phyloP scores from a whole-genome alignment of 2,113 vertebrate genomes.

The Ursus arctos region DNA sequence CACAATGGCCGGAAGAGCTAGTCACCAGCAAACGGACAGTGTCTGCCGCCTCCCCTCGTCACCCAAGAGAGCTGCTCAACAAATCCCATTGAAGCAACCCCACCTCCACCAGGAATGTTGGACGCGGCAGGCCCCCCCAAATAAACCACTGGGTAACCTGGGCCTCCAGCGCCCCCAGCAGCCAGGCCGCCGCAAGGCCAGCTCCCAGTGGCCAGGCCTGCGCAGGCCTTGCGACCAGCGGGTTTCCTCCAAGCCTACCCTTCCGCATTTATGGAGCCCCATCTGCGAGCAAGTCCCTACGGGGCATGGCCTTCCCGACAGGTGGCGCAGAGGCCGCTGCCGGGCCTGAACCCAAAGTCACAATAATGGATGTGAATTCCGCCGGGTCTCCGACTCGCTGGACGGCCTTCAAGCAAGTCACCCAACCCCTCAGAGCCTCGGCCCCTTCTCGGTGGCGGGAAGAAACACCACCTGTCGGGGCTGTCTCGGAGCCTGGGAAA shows the following conservation, averaged over 20 bases:
- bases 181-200: background rate
- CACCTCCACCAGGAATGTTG: background rate
- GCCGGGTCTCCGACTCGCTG: background rate
- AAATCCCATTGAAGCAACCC: background rate
- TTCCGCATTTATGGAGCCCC: background rate
- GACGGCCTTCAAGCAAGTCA: background rate
- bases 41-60: background rate
- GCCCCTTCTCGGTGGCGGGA: background rate
- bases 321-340: background rate
- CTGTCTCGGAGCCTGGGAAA: background rate
- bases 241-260: background rate
- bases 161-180: constrained; percentile 66
- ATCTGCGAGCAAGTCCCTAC: background rate
- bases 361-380: background rate
- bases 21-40: background rate
- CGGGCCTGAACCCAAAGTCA: background rate
- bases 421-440: background rate
- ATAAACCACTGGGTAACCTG: background rate
- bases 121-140: background rate
- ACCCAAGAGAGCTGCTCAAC: background rate
- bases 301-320: background rate
- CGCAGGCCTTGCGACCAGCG: background rate
- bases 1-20: constrained; percentile 80
- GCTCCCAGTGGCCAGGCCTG: background rate
- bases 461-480: background rate